Percentiles rank a stretch among this genome's conserved stretches.
Evolutionary conservation across 2,113 vertebrate genomes (phyloP).

Genomic region (Cyprinus carpio): DNA sequence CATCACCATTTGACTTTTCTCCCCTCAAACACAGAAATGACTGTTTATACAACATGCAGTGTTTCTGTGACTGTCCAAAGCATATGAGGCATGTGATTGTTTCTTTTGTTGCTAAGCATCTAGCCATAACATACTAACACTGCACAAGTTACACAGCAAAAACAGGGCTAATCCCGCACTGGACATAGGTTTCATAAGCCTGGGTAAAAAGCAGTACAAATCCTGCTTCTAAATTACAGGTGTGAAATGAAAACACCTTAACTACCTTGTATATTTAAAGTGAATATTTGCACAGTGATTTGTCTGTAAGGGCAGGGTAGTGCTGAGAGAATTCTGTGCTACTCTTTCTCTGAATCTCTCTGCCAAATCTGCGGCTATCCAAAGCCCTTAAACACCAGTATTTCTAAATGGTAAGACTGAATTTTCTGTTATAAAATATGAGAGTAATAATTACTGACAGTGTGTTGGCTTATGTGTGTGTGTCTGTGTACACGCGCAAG

Average conservation of each 20-base stretch:
- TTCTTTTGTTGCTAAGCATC: too few relatives aligned
- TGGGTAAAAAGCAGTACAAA: too few relatives aligned
- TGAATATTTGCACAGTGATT: neutral
- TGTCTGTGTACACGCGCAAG: constrained; percentile 27
- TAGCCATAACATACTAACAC: too few relatives aligned
- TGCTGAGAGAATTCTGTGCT: neutral
- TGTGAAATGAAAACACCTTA: neutral
- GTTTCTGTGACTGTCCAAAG: too few relatives aligned
- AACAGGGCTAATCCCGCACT: too few relatives aligned
- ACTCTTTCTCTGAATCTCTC: neutral
- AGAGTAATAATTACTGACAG: constrained; percentile 51
- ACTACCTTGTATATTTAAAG: neutral
- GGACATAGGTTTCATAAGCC: too few relatives aligned
- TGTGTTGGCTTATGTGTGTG: neutral
- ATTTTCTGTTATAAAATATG: constrained; percentile 30
- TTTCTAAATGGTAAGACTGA: constrained; percentile 31
- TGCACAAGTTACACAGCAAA: too few relatives aligned
- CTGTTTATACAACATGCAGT: too few relatives aligned
- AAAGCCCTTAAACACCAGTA: constrained; percentile 2
- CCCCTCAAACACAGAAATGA: too few relatives aligned
- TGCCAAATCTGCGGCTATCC: constrained; percentile 38
- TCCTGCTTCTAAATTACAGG: too few relatives aligned
- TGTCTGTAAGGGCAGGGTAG: neutral
- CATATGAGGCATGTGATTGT: too few relatives aligned
- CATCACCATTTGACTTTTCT: too few relatives aligned